A percentile compares a stretch with the other conserved stretches of the same genome.
These are phyloP conservation scores for Tupiocoris notatus DNA, from an alignment of 2,888 invertebrate species.

Conservation along the genomic window DNA sequence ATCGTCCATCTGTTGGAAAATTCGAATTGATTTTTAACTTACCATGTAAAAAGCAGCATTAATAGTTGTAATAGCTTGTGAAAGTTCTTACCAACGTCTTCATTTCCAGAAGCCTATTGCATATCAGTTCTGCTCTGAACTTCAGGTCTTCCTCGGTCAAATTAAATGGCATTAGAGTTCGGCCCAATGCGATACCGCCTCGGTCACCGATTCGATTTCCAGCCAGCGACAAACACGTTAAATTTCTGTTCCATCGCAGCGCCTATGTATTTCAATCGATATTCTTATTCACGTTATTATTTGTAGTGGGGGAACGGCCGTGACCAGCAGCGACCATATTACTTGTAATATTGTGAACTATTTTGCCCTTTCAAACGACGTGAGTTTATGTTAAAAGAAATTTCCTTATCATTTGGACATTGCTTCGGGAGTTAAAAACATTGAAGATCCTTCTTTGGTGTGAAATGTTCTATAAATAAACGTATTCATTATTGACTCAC, in stretches of 20 bases:
- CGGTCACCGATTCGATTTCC: slow-evolving; percentile 46
- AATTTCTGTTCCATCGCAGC: slow-evolving; percentile 46
- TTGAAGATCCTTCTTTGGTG: too few species aligned
- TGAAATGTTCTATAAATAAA: too few species aligned
- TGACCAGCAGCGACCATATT: too few species aligned
- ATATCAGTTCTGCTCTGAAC: slow-evolving; percentile 13
- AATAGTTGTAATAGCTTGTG: neutral
- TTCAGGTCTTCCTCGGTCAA: slow-evolving; percentile 26
- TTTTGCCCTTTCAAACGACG: too few species aligned
- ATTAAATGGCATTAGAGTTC: slow-evolving; percentile 24
- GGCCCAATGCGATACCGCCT: slow-evolving; percentile 37
- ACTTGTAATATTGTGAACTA: too few species aligned
- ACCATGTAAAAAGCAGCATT: neutral
- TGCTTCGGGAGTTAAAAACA: too few species aligned
- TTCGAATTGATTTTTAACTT: neutral
- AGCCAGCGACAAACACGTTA: slow-evolving; percentile 46
- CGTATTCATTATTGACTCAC: slow-evolving; percentile 28
- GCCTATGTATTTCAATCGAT: too few species aligned
- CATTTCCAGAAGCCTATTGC: slow-evolving; percentile 28
- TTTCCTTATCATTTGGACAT: too few species aligned
- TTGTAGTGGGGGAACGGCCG: too few species aligned
- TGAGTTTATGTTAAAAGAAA: too few species aligned
- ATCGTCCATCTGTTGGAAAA: neutral
- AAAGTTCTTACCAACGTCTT: slow-evolving; percentile 10
- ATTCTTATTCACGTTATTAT: too few species aligned